phyloP scores from a whole-genome alignment of 2,888 invertebrate genomes.

The Xanthia icteritia region DNA sequence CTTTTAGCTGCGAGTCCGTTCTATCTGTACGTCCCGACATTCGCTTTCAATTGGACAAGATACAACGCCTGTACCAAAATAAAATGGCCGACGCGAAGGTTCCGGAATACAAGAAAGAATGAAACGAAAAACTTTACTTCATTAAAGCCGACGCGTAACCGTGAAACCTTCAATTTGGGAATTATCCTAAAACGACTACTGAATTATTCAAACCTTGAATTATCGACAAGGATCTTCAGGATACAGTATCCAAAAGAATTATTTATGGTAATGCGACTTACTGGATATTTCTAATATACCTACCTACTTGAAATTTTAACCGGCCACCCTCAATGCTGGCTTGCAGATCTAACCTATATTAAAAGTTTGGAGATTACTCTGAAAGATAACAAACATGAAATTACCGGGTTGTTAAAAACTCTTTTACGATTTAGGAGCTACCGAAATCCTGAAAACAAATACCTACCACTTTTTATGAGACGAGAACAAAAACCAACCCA shows the following conservation, averaged over 20 bases:
- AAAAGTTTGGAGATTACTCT: constrained; percentile 49
- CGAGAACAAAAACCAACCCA: constrained; percentile 36
- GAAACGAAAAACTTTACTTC: constrained; percentile 77
- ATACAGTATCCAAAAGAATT: constrained; percentile 82
- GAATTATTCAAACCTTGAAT: constrained; percentile 86
- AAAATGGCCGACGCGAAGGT: constrained; percentile 55
- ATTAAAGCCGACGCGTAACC: constrained; percentile 79
- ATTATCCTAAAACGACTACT: constrained; percentile 84
- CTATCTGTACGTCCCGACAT: constrained; percentile 50
- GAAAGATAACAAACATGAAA: constrained; percentile 52
- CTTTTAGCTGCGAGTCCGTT: constrained; percentile 58
- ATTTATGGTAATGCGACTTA: constrained; percentile 81
- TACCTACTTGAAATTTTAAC: constrained; percentile 42
- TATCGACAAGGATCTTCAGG: constrained; percentile 82
- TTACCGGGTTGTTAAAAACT: constrained; percentile 58
- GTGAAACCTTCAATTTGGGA: constrained; percentile 84
- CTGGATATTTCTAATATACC: constrained; percentile 68
- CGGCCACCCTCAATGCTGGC: constrained; percentile 22
- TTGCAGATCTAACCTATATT: constrained; percentile 27
- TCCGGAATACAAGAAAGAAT: constrained; percentile 62
- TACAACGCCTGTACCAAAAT: constrained; percentile 55
- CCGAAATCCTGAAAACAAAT: constrained; percentile 54
- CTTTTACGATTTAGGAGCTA: constrained; percentile 54
- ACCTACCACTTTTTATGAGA: constrained; percentile 42
- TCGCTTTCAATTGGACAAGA: constrained; percentile 64